A percentile compares a stretch with the other conserved stretches of the same genome.
Evolutionary conservation across 2,113 vertebrate species (phyloP).

Genomic region (Pseudorectes ferrugineus): DNA sequence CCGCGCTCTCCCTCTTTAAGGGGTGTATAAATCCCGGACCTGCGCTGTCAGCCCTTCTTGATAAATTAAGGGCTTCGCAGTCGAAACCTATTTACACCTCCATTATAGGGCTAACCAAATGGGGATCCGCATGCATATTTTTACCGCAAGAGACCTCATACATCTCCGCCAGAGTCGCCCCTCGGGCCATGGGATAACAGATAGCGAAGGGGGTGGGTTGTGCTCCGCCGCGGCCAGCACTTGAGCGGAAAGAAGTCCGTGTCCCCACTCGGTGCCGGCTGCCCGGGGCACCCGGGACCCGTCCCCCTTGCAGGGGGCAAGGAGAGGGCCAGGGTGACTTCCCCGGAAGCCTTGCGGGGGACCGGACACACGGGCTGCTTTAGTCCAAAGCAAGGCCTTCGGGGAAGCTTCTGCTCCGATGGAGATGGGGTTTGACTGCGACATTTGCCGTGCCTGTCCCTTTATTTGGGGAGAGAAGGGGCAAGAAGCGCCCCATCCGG

Average conservation of each 20-base stretch:
- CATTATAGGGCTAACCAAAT: constrained; percentile 78
- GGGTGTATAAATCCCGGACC: not conserved
- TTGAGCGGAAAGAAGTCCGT: constrained; percentile 62
- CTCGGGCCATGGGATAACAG: constrained; percentile 68
- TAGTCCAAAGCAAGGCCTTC: not conserved
- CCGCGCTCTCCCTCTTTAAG: not conserved
- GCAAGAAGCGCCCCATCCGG: rapidly evolving
- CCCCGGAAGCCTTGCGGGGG: rapidly evolving
- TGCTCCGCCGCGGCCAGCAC: constrained; percentile 65
- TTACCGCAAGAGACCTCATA: constrained; percentile 80
- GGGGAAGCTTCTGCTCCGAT: not conserved
- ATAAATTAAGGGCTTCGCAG: constrained; percentile 78
- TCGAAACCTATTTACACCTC: constrained; percentile 83
- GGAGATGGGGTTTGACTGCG: not conserved
- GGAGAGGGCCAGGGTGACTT: not conserved
- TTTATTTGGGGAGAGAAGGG: not conserved
- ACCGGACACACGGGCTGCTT: not conserved
- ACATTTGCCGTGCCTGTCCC: too few species aligned
- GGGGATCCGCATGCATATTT: constrained; percentile 79
- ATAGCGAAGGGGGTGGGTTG: constrained; percentile 4
- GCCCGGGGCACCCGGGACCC: not conserved
- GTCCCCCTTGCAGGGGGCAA: not conserved
- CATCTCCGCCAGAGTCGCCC: constrained; percentile 77
- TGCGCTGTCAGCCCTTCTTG: constrained; percentile 47
- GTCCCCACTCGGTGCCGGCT: constrained; percentile 72